phyloP scores from a whole-genome alignment of 2,888 invertebrate genomes.

The Plutella xylostella region DNA sequence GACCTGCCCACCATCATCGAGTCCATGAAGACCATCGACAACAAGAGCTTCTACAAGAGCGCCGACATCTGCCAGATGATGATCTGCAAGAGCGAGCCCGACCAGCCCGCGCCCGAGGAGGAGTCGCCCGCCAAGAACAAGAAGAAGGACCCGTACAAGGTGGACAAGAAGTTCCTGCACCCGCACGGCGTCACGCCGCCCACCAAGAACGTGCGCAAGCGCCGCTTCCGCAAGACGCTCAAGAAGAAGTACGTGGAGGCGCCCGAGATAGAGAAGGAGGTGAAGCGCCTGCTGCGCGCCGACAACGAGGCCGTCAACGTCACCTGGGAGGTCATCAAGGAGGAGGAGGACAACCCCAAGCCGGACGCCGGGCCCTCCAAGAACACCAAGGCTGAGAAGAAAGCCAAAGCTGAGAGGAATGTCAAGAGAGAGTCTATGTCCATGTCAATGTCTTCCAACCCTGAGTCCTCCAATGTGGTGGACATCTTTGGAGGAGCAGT shows the following conservation, averaged over 20 bases:
- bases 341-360: slow-evolving; percentile 80
- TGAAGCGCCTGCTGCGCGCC: slow-evolving; percentile 88
- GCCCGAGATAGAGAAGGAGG: slow-evolving; percentile 98
- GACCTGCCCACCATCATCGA: slow-evolving; percentile 94
- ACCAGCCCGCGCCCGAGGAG: slow-evolving; percentile 79
- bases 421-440: slow-evolving; percentile 24
- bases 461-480: slow-evolving; percentile 48
- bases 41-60: slow-evolving; percentile 97
- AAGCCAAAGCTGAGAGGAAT: slow-evolving; percentile 33
- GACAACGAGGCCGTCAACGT: slow-evolving; percentile 94
- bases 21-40: slow-evolving; percentile 95
- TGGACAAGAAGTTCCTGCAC: slow-evolving; percentile 92
- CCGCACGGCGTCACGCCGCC: slow-evolving; percentile 98
- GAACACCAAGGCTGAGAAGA: slow-evolving; percentile 39
- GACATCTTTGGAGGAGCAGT: slow-evolving; percentile 95
- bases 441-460: slow-evolving; percentile 25
- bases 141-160: slow-evolving; percentile 84
- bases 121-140: slow-evolving; percentile 83
- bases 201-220: slow-evolving; percentile 92
- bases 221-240: slow-evolving; percentile 93
- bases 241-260: slow-evolving; percentile 98
- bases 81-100: slow-evolving; percentile 90
- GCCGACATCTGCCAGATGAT: slow-evolving; percentile 95
- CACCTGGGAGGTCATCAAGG: slow-evolving; percentile 89
- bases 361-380: slow-evolving; percentile 27